phyloP scores from a whole-genome alignment of 2,113 vertebrate species.

The Taxidea taxus region DNA sequence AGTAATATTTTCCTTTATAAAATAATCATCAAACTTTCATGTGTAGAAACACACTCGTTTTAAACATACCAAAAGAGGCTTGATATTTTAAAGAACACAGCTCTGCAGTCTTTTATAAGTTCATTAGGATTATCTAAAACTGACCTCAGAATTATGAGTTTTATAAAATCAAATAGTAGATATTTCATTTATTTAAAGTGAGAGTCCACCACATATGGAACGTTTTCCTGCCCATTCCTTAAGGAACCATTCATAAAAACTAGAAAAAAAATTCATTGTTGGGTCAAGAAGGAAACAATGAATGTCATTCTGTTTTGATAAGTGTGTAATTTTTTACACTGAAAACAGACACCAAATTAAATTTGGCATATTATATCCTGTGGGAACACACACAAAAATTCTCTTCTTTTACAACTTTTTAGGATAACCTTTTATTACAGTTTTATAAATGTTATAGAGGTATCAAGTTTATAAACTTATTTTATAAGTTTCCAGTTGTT shows the following conservation, averaged over 20 bases:
- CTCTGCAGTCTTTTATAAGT: background rate
- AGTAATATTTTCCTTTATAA: background rate
- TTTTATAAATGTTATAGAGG: background rate
- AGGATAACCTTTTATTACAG: background rate
- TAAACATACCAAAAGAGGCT: background rate
- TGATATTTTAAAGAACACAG: background rate
- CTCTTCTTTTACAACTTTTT: background rate
- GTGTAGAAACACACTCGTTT: background rate
- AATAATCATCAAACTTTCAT: background rate
- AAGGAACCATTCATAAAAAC: background rate
- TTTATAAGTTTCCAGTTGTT: background rate
- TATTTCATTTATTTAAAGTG: constrained; percentile 14
- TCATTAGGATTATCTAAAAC: background rate
- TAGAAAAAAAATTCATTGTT: background rate
- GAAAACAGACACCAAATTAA: background rate
- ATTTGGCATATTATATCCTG: background rate
- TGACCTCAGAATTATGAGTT: background rate
- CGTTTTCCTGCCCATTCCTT: background rate
- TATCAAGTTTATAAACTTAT: background rate
- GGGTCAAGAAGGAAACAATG: background rate
- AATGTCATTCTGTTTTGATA: background rate
- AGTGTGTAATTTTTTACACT: background rate
- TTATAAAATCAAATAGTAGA: constrained; percentile 22
- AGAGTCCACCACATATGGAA: background rate
- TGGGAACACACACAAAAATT: background rate